Evolutionary conservation across 1,140 invertebrate species (phyloP), one percentile per base, ranked within the genome.

Genomic region (Pygmarrhopalites habei): DNA sequence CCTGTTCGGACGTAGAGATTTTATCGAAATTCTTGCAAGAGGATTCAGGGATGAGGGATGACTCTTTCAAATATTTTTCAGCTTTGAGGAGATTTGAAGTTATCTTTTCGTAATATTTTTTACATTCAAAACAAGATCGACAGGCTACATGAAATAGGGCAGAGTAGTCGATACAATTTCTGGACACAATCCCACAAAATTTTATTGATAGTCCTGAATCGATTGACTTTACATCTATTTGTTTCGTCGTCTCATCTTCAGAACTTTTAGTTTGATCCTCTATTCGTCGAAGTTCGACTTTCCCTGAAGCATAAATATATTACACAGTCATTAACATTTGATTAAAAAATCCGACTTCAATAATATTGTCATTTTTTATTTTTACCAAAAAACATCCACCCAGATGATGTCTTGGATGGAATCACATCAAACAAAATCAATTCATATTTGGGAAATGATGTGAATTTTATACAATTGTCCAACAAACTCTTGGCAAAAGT

Each of bases 381-480:
- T 52, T 52, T 52, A 7, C 49, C 49, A 26, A 52, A 52, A 52
- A 52, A 52, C 49, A 52, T 52, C 49, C 49, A 52, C 14, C 49
- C 49, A 12, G 23, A 21, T 28, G 14, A 4, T 7, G 49, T 52
- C 23, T 29, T 26, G 14, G 49, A 28, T 4, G 49, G 49, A 28
- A 28, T 26, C 10, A 52, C 49, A 52, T 52, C 49, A 10, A 28
- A 35, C 32, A 35, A 35, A 35, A 52, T 7, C 10, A 52, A 12
- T 52, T 52, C 49, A 28, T 52, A 52, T 28, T 17, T 52, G 4
- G 49, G 49, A 26, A n/a, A 46, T 17, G 32, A 5, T 5, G 32
- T 7, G 15, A 35, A 35, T 7, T 7, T 5, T 35, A 7, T 35
- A 35, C 5, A 35, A 15, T 35, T 15, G 15, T 35, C 32, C 5